Evolutionary conservation across 2,888 invertebrate genomes (phyloP), one percentile per base, ranked within the genome.

Genomic region (Idaea aversata): DNA sequence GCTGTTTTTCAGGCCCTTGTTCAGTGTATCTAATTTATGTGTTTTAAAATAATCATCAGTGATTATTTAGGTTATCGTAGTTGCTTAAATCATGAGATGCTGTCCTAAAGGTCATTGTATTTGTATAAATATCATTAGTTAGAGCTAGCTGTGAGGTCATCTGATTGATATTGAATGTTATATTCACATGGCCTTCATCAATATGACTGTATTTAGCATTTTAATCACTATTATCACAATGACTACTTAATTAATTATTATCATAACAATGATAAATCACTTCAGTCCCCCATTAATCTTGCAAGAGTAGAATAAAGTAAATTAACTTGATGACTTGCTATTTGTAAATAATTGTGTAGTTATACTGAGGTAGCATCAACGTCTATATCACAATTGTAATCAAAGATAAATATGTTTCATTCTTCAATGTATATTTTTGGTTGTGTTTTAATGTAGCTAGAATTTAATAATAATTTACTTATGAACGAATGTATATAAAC

Each of bases 1-100:
- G 65, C 65, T 65, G 59, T 58, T 64, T 47, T 61, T 47, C 4
- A 47, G 10, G 10, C 67, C 69, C 61, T 63, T 61, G 34, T 67
- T 60, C 59, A 68, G 65, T 68, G 65, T 61, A n/a, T n/a, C n/a
- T n/a, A 25, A 62, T 62, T 38, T 66, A 65, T 61, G 47, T 67
- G 65, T 67, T 59, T 64, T 62, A 59, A 61, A 62, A 10, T 36
- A 61, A 35, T 61, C 64, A 67, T 67, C 65, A 64, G 64, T 60
- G 59, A 16, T 59, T 34, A 10, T 34, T 13, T 59, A 25, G 16
- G 34, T 59, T 59, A 6, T 25, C 10, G 25, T 59, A 15, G 59
- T 59, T 59, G 58, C 47, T 47, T 6, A 13, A 47, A 47, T 47
- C 47, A 47, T 47, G 47, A 13, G 47, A 47, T 47, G 10, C 13